Evolutionary conservation across 1,140 invertebrate genomes (phyloP).

Genomic region (Drosophila tsacasi): DNA sequence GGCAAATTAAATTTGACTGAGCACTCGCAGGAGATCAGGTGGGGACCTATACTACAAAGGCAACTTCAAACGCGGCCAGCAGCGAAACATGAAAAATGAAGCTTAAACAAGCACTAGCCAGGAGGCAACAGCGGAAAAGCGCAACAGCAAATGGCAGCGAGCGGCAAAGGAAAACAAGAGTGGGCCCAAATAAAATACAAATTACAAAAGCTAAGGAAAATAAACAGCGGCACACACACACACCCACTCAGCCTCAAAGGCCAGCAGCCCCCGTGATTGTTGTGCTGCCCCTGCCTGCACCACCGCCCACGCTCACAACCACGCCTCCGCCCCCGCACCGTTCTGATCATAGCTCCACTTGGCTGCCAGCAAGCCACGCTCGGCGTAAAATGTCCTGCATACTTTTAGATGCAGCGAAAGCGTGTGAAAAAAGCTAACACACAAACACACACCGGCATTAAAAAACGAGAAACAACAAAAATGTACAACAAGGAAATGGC

Average conservation of each 20-base stretch:
- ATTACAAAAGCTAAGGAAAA: slow-evolving; percentile 55
- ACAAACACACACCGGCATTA: slow-evolving; percentile 22
- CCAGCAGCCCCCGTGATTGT: slow-evolving; percentile 69
- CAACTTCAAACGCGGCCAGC: slow-evolving; percentile 60
- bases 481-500: slow-evolving; percentile 40
- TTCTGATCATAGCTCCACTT: slow-evolving; percentile 5
- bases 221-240: slow-evolving; percentile 24
- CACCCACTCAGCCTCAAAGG: slow-evolving; percentile 54
- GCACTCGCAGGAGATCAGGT: neutral
- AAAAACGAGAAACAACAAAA: neutral
- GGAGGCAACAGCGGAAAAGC: slow-evolving; percentile 55
- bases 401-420: slow-evolving; percentile 70
- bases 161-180: slow-evolving; percentile 23
- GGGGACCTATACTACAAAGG: slow-evolving; percentile 47
- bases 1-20: slow-evolving; percentile 31
- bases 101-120: slow-evolving; percentile 70
- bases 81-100: slow-evolving; percentile 54
- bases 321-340: neutral
- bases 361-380: slow-evolving; percentile 55
- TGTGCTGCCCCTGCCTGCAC: neutral
- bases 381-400: slow-evolving; percentile 62
- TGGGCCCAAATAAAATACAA: slow-evolving; percentile 40
- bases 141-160: slow-evolving; percentile 26
- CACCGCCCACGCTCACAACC: neutral
- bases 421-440: slow-evolving; percentile 73